Conservation (phyloP, 2,888 invertebrate species). For the Cephus runcator region DNA sequence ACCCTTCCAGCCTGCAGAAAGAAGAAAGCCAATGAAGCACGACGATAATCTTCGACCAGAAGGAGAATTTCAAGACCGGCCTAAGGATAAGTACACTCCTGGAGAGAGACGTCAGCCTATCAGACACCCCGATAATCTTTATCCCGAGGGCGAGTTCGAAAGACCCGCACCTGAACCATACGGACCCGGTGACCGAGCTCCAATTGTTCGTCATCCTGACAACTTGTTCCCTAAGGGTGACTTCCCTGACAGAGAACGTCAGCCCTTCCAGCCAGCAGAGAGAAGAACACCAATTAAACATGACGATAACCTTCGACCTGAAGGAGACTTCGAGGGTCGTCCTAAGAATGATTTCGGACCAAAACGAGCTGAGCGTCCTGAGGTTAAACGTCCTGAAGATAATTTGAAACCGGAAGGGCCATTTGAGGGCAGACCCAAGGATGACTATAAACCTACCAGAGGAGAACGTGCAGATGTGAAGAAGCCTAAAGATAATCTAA, state of each 20-base stretch:
- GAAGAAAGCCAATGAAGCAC: conserved; percentile 51
- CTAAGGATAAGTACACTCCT: conserved; percentile 57
- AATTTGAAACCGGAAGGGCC: conserved; percentile 65
- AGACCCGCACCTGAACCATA: conserved; percentile 62
- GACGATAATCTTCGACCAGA: conserved; percentile 64
- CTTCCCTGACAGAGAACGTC: conserved; percentile 46
- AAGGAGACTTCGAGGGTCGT: conserved; percentile 68
- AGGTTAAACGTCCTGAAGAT: conserved; percentile 65
- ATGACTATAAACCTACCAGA: conserved; percentile 63
- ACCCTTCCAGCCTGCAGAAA: conserved; percentile 51
- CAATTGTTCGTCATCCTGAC: conserved; percentile 56
- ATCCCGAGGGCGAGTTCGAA: conserved; percentile 62
- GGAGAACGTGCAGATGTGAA: conserved; percentile 59
- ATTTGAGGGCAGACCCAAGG: conserved; percentile 66
- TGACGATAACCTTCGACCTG: conserved; percentile 66
- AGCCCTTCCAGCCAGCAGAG: conserved; percentile 56
- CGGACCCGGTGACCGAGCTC: conserved; percentile 61
- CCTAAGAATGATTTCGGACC: conserved; percentile 21
- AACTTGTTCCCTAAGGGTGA: conserved; percentile 67
- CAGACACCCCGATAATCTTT: conserved; percentile 43
- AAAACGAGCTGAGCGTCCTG: conserved; percentile 57
- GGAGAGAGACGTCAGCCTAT: conserved; percentile 45
- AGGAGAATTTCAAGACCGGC: conserved; percentile 65
- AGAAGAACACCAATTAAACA: conserved; percentile 61
- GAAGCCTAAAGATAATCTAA: conserved; percentile 71